Base-by-base conservation (phyloP, 2,113 vertebrate genomes). In the Phrynosoma platyrhinos region DNA sequence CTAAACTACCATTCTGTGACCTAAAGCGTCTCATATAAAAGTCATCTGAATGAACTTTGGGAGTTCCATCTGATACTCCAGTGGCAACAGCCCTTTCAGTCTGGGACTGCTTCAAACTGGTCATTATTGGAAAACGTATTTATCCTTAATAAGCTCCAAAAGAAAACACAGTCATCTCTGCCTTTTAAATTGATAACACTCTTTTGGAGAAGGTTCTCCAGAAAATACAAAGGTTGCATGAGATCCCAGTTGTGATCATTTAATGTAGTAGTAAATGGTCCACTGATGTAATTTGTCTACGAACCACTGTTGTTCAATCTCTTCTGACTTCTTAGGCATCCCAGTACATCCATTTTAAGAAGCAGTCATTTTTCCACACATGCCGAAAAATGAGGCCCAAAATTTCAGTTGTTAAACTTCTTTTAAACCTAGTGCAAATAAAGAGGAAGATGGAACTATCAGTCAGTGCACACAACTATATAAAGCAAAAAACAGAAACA, bases 21-120 rank as follows among this genome's bases (percentile, higher is more conserved):
- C 98, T 97, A 74, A 99, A 97, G 92, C 98, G 98, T 58, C 98
- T 97, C 94, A 98, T 98, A 89, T 98, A 98, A 96, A 98, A 99
- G 91, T 99, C 98, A 94, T 99, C 98, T 6, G 97, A 97, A 96
- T 98, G 98, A 94, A 97, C 97, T 94, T 97, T 97, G 1, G 95
- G 94, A 32, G 96, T 83, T 87, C 97, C 97, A 92, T 97, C 97
- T 2, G 98, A 96, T 21, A 93, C 96, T 92, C 94, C 98, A 2
- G 96, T 95, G 89, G 96, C 97, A 90, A 98, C 97, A 9, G 97
- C 95, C 96, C 97, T 98, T 95, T 99, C 98, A 42, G 98, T 99
- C 93, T 98, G 97, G 72, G 97, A 98, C 96, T 95, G 96, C 95
- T 98, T 99, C 96, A 98, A 95, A 96, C 98, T 99, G 97, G 98